Base-by-base conservation (phyloP, 2,888 invertebrate genomes). In the Anthoptus insignis region DNA sequence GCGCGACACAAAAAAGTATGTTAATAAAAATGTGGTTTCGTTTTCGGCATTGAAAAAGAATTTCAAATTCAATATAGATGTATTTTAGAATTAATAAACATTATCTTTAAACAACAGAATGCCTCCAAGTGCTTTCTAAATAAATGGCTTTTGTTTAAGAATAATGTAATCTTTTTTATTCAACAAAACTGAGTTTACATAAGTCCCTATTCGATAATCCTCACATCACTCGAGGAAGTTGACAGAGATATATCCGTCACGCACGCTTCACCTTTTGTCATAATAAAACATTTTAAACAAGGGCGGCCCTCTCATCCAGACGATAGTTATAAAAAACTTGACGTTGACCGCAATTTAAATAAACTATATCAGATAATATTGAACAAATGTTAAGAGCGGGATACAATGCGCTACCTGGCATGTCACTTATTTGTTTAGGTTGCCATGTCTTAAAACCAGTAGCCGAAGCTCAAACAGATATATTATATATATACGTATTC, bases 391-490 rank as follows among this genome's bases (percentile, higher is more conserved):
- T 83, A 83, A 86, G 82, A 85, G 77, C 71, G 77, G 79, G 81
- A 80, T 79, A 89, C 87, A 88, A 87, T 82, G 80, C 74, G 81
- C 89, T 92, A 91, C 92, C 91, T 63, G 63, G 45, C 82, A 73
- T 89, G 90, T 91, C 89, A 88, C 86, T 86, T 93, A 87, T 92
- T 92, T 92, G 91, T 91, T 91, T 92, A 92, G 92, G 91, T 82
- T 82, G 83, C 82, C 84, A 81, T 80, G 80, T 82, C 82, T 89
- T 80, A 92, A 90, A 92, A 92, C 93, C 93, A 93, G 93, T 92
- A 93, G 93, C 92, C 75, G 82, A 73, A 80, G 80, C 79, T 82
- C 83, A 82, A 86, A 87, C 82, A 81, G 78, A 77, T 78, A 84
- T 82, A 73, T 65, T 69, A n/a, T 37, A 82, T 81, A 82, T 78